These are phyloP conservation scores for Paracanthobrama guichenoti DNA, from an alignment of 2,113 vertebrate genomes.

Conservation along the genomic window DNA sequence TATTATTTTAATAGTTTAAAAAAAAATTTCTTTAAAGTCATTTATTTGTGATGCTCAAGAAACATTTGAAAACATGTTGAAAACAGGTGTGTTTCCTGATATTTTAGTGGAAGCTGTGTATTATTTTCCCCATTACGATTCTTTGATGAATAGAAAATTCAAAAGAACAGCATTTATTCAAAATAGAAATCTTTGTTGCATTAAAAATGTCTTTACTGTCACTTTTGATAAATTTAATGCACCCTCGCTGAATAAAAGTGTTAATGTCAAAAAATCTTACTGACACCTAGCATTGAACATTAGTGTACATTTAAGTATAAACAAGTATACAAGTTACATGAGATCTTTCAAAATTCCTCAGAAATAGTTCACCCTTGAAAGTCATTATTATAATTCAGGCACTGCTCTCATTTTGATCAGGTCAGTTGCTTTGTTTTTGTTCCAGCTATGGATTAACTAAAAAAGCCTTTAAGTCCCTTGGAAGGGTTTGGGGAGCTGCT, in stretches of 20 bases:
- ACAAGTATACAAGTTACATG: background rate
- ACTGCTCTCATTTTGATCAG: constrained; percentile 1
- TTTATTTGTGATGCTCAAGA: background rate
- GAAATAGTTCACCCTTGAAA: background rate
- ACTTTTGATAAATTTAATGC: background rate
- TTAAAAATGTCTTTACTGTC: background rate
- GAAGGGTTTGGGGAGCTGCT: background rate
- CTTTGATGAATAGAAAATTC: background rate
- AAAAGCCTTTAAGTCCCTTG: background rate
- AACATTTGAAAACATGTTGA: background rate
- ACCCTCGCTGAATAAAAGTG: background rate
- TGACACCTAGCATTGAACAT: too few species aligned
- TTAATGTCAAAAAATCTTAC: too few species aligned
- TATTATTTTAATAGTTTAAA: too few species aligned
- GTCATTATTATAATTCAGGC: background rate
- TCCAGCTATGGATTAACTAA: background rate
- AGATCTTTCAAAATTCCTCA: background rate
- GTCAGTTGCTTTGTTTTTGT: background rate
- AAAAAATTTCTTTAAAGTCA: too few species aligned
- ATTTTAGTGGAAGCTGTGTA: background rate
- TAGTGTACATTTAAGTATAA: background rate
- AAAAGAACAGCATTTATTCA: background rate
- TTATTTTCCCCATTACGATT: background rate
- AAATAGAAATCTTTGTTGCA: background rate
- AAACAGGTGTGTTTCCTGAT: background rate